Evolutionary conservation across 1,140 invertebrate species (phyloP).

Genomic region (Rhopalosiphum padi): DNA sequence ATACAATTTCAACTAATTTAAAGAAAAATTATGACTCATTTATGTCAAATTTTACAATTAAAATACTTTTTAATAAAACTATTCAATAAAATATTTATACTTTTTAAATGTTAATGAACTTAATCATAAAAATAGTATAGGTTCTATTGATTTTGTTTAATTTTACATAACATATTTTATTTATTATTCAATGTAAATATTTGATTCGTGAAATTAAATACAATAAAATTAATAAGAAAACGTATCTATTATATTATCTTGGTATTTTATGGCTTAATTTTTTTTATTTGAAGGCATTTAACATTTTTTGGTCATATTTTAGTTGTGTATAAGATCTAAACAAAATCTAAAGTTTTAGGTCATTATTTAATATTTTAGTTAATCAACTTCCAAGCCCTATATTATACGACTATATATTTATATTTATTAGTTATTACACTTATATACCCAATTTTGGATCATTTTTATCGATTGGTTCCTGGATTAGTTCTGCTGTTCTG

Average conservation of each 20-base stretch:
- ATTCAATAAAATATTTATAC: background rate
- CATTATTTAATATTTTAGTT: background rate
- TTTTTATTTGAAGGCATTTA: too few species aligned
- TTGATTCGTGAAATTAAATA: too few species aligned
- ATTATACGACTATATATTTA: background rate
- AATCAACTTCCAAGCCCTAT: background rate
- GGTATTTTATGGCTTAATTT: too few species aligned
- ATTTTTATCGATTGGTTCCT: slow-evolving; percentile 67
- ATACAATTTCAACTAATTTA: too few species aligned
- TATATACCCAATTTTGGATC: slow-evolving; percentile 58
- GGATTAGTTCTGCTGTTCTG: slow-evolving; percentile 80
- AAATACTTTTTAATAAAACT: background rate
- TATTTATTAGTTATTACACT: background rate
- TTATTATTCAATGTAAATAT: too few species aligned
- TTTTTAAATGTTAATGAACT: background rate
- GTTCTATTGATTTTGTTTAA: too few species aligned
- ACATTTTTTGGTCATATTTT: background rate
- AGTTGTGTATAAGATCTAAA: background rate
- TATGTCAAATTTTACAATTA: background rate
- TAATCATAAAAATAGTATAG: too few species aligned
- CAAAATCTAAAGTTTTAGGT: background rate
- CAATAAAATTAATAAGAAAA: too few species aligned
- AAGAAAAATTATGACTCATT: too few species aligned
- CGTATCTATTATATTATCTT: too few species aligned
- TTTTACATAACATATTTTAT: too few species aligned